A percentile compares a stretch with the other conserved stretches of the same genome.
phyloP scores from a whole-genome alignment of 92 coral and sea anemone genomes.

The Anthopleura xanthogrammica region DNA sequence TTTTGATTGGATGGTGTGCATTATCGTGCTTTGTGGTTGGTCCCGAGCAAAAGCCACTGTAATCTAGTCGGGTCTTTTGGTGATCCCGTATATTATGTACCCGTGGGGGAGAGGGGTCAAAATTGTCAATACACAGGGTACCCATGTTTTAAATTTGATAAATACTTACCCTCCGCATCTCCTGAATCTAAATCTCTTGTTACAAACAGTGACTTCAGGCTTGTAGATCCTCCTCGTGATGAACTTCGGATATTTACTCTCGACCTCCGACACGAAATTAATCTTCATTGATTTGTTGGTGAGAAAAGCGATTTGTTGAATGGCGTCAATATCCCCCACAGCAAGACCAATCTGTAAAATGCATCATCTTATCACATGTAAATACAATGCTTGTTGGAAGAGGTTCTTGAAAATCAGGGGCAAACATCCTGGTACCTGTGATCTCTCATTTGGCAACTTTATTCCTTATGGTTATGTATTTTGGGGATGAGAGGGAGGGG shows the following conservation, averaged over 20 bases:
- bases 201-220: conserved; percentile 28
- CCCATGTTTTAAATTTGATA: neutral
- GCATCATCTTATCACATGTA: neutral
- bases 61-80: neutral
- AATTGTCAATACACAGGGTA: neutral
- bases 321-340: conserved; percentile 58
- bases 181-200: conserved; percentile 15
- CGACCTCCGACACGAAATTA: conserved; percentile 63
- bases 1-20: neutral
- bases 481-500: too few relatives aligned
- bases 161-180: neutral
- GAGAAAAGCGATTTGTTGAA: conserved; percentile 49
- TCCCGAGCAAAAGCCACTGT: neutral
- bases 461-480: too few relatives aligned
- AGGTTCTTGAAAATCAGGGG: too few relatives aligned
- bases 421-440: too few relatives aligned
- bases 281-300: conserved; percentile 56
- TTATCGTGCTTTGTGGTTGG: neutral
- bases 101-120: neutral
- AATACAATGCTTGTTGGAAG: too few relatives aligned
- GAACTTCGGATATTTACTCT: conserved; percentile 57
- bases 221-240: conserved; percentile 58
- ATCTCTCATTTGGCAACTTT: too few relatives aligned
- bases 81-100: neutral
- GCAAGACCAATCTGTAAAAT: conserved; percentile 49